Evolutionary conservation across 1,140 invertebrate species (phyloP).

Genomic region (Daktulosphaira vitifoliae): DNA sequence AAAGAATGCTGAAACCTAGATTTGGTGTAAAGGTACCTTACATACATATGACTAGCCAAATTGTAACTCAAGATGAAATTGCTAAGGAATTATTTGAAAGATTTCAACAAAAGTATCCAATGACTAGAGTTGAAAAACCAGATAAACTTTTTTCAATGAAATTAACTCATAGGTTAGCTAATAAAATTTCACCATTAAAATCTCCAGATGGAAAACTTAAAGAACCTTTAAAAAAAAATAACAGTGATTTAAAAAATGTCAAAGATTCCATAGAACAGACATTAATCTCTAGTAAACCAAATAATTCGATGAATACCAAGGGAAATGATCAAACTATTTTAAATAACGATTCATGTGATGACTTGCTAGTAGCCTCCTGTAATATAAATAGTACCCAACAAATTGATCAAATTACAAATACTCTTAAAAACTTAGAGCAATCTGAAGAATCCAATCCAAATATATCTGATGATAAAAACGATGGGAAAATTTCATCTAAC

Average conservation of each 20-base stretch:
- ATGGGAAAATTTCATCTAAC: slow-evolving; percentile 23
- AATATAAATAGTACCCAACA: background rate
- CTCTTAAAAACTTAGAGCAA: slow-evolving; percentile 9
- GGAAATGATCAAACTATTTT: slow-evolving; percentile 10
- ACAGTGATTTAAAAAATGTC: background rate
- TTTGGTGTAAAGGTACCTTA: slow-evolving; percentile 46
- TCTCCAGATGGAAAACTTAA: slow-evolving; percentile 1
- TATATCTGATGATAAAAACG: slow-evolving; percentile 11
- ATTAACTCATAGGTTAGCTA: slow-evolving; percentile 46
- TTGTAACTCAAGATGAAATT: slow-evolving; percentile 46
- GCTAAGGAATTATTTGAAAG: slow-evolving; percentile 46
- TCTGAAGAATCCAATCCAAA: background rate
- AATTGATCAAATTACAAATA: slow-evolving; percentile 17
- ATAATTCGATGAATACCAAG: background rate
- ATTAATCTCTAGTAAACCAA: background rate
- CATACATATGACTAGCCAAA: slow-evolving; percentile 45
- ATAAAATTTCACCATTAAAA: slow-evolving; percentile 39
- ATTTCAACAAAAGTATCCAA: slow-evolving; percentile 39
- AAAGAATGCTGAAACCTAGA: slow-evolving; percentile 42
- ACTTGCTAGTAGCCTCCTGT: background rate
- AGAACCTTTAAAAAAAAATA: slow-evolving; percentile 35
- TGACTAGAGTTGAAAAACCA: slow-evolving; percentile 40
- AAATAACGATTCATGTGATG: background rate
- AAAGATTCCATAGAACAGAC: background rate
- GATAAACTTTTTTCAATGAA: slow-evolving; percentile 48